These are phyloP conservation scores for Aviceda subcristata DNA, from an alignment of 2,113 vertebrate genomes.

Conservation along the genomic window DNA sequence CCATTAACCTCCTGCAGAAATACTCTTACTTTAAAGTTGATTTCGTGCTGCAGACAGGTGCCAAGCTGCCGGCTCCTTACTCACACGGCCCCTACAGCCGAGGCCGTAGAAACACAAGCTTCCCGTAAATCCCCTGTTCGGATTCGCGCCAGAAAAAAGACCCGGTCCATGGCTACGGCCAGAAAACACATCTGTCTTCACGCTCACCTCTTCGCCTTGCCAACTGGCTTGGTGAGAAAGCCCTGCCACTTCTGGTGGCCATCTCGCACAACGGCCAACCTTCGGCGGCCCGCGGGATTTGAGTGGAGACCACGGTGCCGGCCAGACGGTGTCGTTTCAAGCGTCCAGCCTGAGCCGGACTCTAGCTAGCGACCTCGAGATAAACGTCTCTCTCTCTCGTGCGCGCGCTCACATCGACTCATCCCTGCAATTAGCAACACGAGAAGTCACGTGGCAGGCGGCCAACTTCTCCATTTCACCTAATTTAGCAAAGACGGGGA, in stretches of 20 bases:
- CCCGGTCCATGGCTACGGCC: not conserved
- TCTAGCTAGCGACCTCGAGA: not conserved
- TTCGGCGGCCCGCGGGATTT: no score
- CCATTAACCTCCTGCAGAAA: not conserved
- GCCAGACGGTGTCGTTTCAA: not conserved
- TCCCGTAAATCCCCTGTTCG: not conserved
- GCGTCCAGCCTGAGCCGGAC: not conserved
- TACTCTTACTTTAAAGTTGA: no score
- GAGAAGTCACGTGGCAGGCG: not conserved
- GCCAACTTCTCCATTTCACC: not conserved
- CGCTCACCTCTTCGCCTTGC: not conserved
- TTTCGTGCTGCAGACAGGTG: not conserved
- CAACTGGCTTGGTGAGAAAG: not conserved
- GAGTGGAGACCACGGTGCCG: accelerated
- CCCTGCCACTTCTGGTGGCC: not conserved
- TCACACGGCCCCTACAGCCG: not conserved
- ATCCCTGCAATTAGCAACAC: not conserved
- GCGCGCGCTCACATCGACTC: not conserved
- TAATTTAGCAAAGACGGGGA: not conserved
- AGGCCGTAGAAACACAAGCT: not conserved
- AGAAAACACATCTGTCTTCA: not conserved
- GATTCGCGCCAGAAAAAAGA: not conserved
- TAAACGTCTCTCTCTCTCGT: not conserved
- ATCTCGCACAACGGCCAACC: accelerated
- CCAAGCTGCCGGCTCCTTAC: not conserved